Evolutionary conservation across 2,888 invertebrate genomes (phyloP).

Genomic region (Latrodectus hesperus): DNA sequence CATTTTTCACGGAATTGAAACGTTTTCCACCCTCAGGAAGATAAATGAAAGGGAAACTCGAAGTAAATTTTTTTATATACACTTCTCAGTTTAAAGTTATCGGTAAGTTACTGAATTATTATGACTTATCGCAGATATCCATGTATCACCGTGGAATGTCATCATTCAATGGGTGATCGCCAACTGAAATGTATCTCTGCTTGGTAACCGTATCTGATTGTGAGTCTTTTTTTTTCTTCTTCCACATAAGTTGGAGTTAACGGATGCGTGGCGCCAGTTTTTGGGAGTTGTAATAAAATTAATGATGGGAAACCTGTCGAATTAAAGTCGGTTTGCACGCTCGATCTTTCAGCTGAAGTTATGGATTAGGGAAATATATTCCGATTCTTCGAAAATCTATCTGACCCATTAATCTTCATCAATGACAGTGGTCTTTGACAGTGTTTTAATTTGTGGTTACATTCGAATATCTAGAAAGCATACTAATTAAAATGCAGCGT

Average conservation of each 20-base stretch:
- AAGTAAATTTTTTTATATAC: conserved; percentile 48
- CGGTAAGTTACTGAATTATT: conserved; percentile 50
- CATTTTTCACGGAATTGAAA: conserved; percentile 25
- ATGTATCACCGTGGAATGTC: conserved; percentile 28
- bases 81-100: conserved; percentile 7
- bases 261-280: conserved; percentile 16
- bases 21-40: conserved; percentile 26
- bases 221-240: background rate
- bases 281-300: conserved; percentile 24
- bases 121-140: conserved; percentile 54
- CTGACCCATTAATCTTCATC: no score
- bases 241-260: conserved; percentile 4
- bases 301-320: conserved; percentile 25
- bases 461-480: no score
- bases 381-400: no score
- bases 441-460: no score
- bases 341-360: no score
- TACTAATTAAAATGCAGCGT: no score
- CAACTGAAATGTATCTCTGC: background rate
- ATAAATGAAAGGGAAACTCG: conserved; percentile 35
- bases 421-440: no score
- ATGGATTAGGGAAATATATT: no score
- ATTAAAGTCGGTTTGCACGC: conserved; percentile 4
- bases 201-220: background rate
- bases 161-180: conserved; percentile 42